phyloP scores from a whole-genome alignment of 1,140 invertebrate species.

The Portunus trituberculatus region DNA sequence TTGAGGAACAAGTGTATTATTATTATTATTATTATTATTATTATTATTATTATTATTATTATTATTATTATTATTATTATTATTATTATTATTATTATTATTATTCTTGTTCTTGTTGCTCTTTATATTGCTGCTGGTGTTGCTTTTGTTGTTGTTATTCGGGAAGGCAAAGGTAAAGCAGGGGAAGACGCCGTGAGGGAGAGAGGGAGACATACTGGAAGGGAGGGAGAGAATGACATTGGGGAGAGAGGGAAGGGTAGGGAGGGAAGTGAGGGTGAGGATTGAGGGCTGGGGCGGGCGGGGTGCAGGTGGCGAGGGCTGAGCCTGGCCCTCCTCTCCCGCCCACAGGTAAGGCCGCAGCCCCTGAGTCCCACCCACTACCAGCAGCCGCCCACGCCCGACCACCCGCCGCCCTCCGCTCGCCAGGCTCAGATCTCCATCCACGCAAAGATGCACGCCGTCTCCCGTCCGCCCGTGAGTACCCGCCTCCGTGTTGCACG shows the following conservation, averaged over 20 bases:
- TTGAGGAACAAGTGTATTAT: background rate
- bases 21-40: background rate
- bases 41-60: too few relatives aligned
- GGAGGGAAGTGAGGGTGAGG: background rate
- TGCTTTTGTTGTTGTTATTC: background rate
- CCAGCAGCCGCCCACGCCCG: conserved; percentile 93
- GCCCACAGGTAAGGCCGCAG: conserved; percentile 76
- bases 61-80: too few relatives aligned
- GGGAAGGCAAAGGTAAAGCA: background rate
- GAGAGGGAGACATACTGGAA: background rate
- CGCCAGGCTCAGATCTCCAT: conserved; percentile 93
- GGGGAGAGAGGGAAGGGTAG: background rate
- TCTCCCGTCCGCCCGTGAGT: conserved; percentile 88
- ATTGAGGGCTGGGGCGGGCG: background rate
- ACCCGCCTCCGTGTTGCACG: background rate
- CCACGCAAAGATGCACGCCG: conserved; percentile 92
- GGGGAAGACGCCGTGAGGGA: background rate
- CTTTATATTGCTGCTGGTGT: background rate
- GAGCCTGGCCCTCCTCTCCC: conserved; percentile 36
- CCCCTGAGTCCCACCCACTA: conserved; percentile 92
- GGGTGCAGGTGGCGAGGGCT: conserved; percentile 43
- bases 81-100: background rate
- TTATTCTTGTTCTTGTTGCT: background rate
- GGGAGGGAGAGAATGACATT: background rate
- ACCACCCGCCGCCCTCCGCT: conserved; percentile 96